Evolutionary conservation across 2,888 invertebrate species (phyloP), one percentile per base, ranked within the genome.

Genomic region (Fragum fragum): DNA sequence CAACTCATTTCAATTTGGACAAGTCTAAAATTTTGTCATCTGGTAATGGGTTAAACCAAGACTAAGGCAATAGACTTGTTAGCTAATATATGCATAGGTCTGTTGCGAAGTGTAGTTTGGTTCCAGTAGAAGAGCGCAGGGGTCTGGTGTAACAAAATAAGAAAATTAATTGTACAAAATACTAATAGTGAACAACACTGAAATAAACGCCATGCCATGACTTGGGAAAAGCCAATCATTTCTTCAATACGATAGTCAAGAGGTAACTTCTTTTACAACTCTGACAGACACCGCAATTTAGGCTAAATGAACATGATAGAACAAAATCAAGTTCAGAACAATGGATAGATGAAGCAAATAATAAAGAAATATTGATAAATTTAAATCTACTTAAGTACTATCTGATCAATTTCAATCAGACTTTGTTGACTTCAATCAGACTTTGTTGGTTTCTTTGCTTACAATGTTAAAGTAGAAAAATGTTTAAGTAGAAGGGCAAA

Each of bases 61-160:
- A 36, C 32, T 36, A 6, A 36, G 3, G 32, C 32, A 9, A 36
- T 36, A 36, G 32, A 36, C 32, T 28, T 3, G n/a, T 28, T 59
- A 21, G 42, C 16, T 59, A 57, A 18, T 14, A 52, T 52, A 9
- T 6, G 32, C 32, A 18, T 36, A 32, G 66, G 66, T 26, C 55
- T 61, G 69, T 29, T 28, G 53, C 29, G 69, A 39, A 57, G 59
- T 39, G 71, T 71, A 75, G 79, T 79, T 73, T 79, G 75, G 75
- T 79, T 82, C 77, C 80, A 28, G 70, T 73, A 32, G 18, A 78
- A 72, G n/a, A n/a, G 78, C 78, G 82, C 82, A 71, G 59, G 82
- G 82, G 61, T 76, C 76, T 82, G 82, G 82, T 82, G 82, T 82
- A 76, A 78, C 79, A 72, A 53, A 61, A 47, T 47, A 47, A 71